Evolutionary conservation across 2,888 invertebrate species (phyloP).

Genomic region (Cerastis leucographa): DNA sequence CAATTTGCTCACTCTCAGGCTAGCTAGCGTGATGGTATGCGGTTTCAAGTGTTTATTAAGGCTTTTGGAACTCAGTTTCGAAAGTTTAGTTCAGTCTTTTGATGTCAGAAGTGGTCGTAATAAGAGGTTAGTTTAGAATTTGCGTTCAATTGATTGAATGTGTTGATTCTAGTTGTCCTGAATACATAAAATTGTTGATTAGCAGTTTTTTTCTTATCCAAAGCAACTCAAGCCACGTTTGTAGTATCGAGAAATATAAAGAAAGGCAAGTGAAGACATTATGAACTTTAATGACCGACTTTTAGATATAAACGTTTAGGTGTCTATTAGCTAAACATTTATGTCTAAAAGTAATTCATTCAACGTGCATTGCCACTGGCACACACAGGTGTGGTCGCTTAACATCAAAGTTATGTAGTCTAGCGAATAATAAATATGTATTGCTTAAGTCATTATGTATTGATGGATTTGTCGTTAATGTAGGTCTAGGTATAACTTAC

Average conservation of each 20-base stretch:
- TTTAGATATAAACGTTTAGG: too few species aligned
- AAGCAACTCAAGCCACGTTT: neutral
- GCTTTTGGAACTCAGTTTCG: slow-evolving; percentile 49
- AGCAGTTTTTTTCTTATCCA: neutral
- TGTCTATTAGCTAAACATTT: too few species aligned
- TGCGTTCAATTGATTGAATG: slow-evolving; percentile 26
- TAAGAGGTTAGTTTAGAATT: neutral
- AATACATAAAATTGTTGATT: slow-evolving; percentile 16
- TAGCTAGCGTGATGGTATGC: slow-evolving; percentile 50
- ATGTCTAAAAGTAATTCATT: slow-evolving; percentile 11
- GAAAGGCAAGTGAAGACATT: too few species aligned
- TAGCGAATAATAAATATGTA: slow-evolving; percentile 25
- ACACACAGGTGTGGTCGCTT: slow-evolving; percentile 19
- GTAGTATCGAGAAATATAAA: neutral
- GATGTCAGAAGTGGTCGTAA: slow-evolving; percentile 9
- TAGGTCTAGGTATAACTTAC: slow-evolving; percentile 78
- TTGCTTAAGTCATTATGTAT: slow-evolving; percentile 42
- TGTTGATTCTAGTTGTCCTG: slow-evolving; percentile 17
- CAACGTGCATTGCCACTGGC: neutral
- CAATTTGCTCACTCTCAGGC: slow-evolving; percentile 42
- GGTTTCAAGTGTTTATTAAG: slow-evolving; percentile 29
- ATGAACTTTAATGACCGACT: too few species aligned
- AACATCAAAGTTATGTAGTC: slow-evolving; percentile 8
- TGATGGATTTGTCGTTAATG: slow-evolving; percentile 50
- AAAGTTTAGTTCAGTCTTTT: slow-evolving; percentile 41